Percentiles rank a stretch among this genome's conserved stretches.
These are phyloP conservation scores for Halcyon smyrnensis DNA, from an alignment of 2,797 vertebrate genomes.

Conservation along the genomic window DNA sequence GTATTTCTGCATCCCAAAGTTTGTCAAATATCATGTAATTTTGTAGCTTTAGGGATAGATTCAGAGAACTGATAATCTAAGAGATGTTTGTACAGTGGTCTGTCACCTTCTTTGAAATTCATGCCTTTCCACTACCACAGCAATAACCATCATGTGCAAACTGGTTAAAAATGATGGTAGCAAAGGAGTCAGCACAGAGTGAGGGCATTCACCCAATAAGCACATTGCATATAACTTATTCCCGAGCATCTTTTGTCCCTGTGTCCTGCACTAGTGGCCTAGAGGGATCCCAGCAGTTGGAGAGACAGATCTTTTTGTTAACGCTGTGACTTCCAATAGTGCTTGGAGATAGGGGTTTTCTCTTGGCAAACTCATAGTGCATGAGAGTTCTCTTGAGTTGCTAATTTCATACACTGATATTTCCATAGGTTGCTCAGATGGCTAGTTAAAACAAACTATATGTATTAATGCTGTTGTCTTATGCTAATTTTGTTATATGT, in stretches of 20 bases:
- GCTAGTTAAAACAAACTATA: neutral
- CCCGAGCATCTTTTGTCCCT: neutral
- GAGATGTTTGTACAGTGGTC: neutral
- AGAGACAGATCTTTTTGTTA: neutral
- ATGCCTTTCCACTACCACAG: neutral
- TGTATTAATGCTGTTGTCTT: neutral
- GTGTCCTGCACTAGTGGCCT: neutral
- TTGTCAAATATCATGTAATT: neutral
- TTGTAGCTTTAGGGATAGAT: neutral
- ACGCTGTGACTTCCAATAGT: neutral
- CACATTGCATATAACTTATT: neutral
- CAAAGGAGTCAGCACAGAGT: neutral
- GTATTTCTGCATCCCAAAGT: neutral
- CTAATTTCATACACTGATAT: neutral
- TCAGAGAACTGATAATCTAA: neutral
- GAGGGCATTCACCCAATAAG: neutral
- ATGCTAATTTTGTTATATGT: neutral
- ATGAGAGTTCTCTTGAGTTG: neutral
- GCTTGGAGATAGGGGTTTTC: neutral
- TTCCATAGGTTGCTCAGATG: neutral
- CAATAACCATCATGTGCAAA: neutral
- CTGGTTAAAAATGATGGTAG: neutral
- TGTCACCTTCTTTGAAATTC: constrained; percentile 15
- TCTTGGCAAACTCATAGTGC: neutral
- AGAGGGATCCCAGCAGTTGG: neutral